Conservation (phyloP, 2,888 invertebrate species). For the Zelleria hepariella region DNA sequence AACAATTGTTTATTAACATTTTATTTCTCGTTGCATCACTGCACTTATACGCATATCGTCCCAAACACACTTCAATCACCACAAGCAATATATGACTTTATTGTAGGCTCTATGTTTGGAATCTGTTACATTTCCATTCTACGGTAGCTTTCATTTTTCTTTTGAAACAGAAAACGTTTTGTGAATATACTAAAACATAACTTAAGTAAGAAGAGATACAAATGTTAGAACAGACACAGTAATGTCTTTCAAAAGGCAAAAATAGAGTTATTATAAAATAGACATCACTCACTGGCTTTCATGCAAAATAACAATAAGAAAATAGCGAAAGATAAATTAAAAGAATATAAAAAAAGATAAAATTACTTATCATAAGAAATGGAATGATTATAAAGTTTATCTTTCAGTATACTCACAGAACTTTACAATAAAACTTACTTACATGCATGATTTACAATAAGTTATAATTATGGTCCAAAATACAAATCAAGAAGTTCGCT, state of each 20-base stretch:
- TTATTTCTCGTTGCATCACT: constrained; percentile 65
- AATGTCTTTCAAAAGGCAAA: constrained; percentile 35
- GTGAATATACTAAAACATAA: constrained; percentile 65
- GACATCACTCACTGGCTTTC: constrained; percentile 33
- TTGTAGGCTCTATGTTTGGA: constrained; percentile 58
- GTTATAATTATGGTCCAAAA: constrained; percentile 42
- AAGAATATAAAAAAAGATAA: constrained; percentile 36
- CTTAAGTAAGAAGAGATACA: constrained; percentile 20
- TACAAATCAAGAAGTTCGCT: constrained; percentile 44
- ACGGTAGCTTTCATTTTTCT: constrained; percentile 66
- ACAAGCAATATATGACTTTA: constrained; percentile 62
- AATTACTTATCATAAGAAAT: constrained; percentile 48
- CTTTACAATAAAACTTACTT: no score
- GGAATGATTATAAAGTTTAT: constrained; percentile 63
- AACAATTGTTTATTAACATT: constrained; percentile 74
- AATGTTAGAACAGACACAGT: constrained; percentile 26
- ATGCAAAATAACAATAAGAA: constrained; percentile 57
- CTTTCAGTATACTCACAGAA: constrained; percentile 66
- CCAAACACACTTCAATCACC: constrained; percentile 55
- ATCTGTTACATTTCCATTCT: constrained; percentile 47
- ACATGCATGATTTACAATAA: constrained; percentile 50
- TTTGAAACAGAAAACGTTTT: constrained; percentile 45
- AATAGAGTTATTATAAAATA: constrained; percentile 25
- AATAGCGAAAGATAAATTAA: constrained; percentile 42
- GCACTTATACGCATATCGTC: constrained; percentile 57